Conservation (phyloP, 2,113 vertebrate species). For the Euleptes europaea region DNA sequence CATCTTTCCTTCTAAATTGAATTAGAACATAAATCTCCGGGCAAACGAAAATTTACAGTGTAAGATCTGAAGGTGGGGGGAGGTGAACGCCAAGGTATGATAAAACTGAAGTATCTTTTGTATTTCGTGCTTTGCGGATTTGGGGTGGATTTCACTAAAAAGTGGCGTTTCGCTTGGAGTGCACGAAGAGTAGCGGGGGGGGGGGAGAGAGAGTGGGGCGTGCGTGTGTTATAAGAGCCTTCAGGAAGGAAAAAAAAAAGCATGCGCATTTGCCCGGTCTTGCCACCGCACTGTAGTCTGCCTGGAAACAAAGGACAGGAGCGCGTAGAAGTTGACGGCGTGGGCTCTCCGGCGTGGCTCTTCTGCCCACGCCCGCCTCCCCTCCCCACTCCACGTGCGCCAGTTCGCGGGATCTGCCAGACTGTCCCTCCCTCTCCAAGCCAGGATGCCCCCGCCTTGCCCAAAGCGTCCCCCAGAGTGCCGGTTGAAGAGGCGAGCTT, state of each 20-base stretch:
- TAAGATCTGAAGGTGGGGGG: neutral
- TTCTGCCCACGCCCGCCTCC: conserved; percentile 4
- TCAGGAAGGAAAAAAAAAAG: neutral
- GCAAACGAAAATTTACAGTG: neutral
- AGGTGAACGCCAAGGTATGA: too few species aligned
- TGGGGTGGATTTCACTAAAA: too few species aligned
- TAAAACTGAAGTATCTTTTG: too few species aligned
- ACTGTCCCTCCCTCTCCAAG: neutral
- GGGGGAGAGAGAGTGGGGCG: neutral
- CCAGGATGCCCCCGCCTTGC: too few species aligned
- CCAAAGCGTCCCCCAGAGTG: neutral
- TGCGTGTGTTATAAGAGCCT: too few species aligned
- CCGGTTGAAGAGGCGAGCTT: neutral
- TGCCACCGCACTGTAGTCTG: conserved; percentile 63
- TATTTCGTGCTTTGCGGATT: too few species aligned
- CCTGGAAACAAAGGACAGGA: conserved; percentile 71
- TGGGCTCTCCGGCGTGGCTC: conserved; percentile 5
- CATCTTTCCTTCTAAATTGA: neutral
- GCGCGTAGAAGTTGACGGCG: conserved; percentile 56
- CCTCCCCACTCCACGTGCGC: neutral
- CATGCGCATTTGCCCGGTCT: conserved; percentile 57
- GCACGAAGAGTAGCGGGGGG: too few species aligned
- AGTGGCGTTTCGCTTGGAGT: too few species aligned
- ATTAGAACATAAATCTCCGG: neutral
- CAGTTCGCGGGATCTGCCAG: neutral